Evolutionary conservation across 2,797 vertebrate species (phyloP).

Genomic region (Eremophila alpestris): DNA sequence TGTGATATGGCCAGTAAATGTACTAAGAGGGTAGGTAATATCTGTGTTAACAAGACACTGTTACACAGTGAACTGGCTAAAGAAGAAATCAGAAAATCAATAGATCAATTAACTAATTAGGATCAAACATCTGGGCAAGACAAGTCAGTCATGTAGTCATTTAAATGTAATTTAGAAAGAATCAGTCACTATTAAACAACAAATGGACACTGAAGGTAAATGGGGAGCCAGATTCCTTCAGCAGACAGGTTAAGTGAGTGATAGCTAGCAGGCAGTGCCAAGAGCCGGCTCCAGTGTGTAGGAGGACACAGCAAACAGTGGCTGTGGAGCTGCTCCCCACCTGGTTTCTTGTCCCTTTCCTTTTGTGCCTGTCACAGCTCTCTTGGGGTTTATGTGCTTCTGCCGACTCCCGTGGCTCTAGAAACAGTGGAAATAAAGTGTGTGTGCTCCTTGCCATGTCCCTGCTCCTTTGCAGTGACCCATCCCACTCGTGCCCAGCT

Average conservation of each 20-base stretch:
- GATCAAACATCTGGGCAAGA: neutral
- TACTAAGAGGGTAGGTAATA: neutral
- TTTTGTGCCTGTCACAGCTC: neutral
- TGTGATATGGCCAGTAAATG: neutral
- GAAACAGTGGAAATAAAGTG: neutral
- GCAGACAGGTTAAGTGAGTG: neutral
- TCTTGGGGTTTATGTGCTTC: neutral
- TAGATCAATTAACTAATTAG: neutral
- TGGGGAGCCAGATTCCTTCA: neutral
- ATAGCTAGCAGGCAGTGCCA: no score
- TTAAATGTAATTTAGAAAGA: neutral
- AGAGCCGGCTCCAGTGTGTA: neutral
- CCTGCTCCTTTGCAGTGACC: neutral
- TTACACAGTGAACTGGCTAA: neutral
- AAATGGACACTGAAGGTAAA: neutral
- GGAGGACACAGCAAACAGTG: neutral
- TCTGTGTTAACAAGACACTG: neutral
- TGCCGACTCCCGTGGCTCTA: accelerated
- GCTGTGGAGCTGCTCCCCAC: neutral
- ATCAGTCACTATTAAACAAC: neutral
- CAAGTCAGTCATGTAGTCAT: neutral
- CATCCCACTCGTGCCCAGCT: accelerated
- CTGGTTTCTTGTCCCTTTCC: neutral
- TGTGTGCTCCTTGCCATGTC: accelerated
- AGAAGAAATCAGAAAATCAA: neutral